Base-by-base conservation (phyloP, 2,888 invertebrate genomes). In the Philopedon plagiatum region DNA sequence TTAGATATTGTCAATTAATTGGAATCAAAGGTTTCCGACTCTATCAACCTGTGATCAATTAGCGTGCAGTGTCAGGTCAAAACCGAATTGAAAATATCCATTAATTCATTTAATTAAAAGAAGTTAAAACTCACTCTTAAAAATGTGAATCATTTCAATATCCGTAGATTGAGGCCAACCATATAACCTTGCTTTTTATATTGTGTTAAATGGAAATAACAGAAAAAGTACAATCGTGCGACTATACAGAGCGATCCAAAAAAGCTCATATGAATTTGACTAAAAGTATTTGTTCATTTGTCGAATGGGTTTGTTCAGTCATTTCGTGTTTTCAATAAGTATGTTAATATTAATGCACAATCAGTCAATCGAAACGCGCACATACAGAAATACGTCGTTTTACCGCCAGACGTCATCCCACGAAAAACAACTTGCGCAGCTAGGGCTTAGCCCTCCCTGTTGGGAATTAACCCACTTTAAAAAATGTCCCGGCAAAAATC, bases 111-210 rank as follows among this genome's bases (percentile, higher is more conserved):
- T 60, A 46, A 68, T 61, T 61, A 51, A 61, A 49, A 26, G 29
- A 58, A 34, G 49, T 51, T n/a, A n/a, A n/a, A 37, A 58, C 60
- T 49, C 44, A 19, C 46, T 58, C 19, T 13, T 5, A 49, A 49
- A 49, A 57, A 23, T 34, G 44, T 69, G 69, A 69, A 63, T 62
- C 62, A 69, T 19, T 54, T 69, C 23, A 41, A 62, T 63, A 54
- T 69, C 61, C 66, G 67, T 32, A 65, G 65, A 54, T 54, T 56
- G 41, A 54, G 39, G 51, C 19, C 54, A 41, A 26, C 19, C n/a
- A 39, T 1, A n/a, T 15, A 64, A 56, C 34, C 32, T 46, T 49
- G 51, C 63, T 54, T 54, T 63, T 63, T 37, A 2, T 18, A 39
- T 26, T 13, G 13, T 26, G 49, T 5, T 49, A 26, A 26, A 49